phyloP scores from a whole-genome alignment of 1,140 invertebrate genomes.

The Aphidius gifuensis region DNA sequence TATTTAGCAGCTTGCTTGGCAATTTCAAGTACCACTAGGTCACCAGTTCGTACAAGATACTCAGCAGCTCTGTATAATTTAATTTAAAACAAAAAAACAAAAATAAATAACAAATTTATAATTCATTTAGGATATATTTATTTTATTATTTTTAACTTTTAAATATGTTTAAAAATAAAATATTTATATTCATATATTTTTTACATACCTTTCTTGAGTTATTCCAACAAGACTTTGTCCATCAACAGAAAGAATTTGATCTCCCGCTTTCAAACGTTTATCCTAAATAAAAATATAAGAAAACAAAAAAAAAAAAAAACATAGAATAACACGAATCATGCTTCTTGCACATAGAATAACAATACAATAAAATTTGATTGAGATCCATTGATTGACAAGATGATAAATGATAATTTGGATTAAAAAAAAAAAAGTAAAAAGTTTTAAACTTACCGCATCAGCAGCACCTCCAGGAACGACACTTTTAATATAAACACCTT shows the following conservation, averaged over 20 bases:
- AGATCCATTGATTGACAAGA: background rate
- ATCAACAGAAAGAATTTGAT: constrained; percentile 96
- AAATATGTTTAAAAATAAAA: background rate
- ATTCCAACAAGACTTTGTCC: constrained; percentile 95
- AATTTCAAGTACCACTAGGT: constrained; percentile 90
- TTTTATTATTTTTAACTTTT: background rate
- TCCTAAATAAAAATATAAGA: constrained; percentile 58
- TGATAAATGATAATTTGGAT: background rate
- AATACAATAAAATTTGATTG: no score
- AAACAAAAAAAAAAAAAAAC: constrained; percentile 10
- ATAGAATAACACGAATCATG: no score
- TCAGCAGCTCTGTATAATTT: constrained; percentile 77
- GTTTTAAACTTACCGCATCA: constrained; percentile 68
- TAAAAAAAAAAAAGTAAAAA: constrained; percentile 11
- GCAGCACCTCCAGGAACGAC: constrained; percentile 95
- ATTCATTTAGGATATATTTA: constrained; percentile 6
- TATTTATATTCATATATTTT: background rate
- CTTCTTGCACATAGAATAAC: no score
- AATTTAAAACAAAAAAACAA: background rate
- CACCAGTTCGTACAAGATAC: constrained; percentile 90
- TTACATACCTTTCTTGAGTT: constrained; percentile 83
- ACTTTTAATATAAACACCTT: constrained; percentile 97
- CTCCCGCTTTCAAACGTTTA: constrained; percentile 90
- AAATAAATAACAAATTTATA: background rate
- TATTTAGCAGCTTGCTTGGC: constrained; percentile 96